Conservation (phyloP, 2,797 vertebrate species). For the Fistularia tabacaria region DNA sequence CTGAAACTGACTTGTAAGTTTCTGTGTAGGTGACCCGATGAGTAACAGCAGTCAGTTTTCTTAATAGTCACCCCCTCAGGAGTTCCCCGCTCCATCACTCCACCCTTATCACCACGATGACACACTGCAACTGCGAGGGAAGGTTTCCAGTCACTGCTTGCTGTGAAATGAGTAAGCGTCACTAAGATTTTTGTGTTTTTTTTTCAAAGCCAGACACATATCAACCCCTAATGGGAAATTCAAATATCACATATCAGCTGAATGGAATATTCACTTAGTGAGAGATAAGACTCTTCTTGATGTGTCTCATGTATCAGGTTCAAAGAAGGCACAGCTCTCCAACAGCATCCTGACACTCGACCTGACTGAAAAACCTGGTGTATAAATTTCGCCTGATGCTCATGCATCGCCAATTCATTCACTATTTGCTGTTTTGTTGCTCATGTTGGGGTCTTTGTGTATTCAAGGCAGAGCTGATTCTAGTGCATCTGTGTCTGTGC, state of each 20-base stretch:
- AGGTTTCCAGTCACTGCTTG: slow-evolving; percentile 47
- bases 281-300: slow-evolving; percentile 62
- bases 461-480: slow-evolving; percentile 60
- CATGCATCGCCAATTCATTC: slow-evolving; percentile 29
- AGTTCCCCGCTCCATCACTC: slow-evolving; percentile 44
- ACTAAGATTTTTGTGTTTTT: slow-evolving; percentile 8
- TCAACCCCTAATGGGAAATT: slow-evolving; percentile 67
- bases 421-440: slow-evolving; percentile 38
- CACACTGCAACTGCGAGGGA: slow-evolving; percentile 48
- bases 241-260: slow-evolving; percentile 71
- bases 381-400: slow-evolving; percentile 48
- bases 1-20: slow-evolving; percentile 28
- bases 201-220: slow-evolving; percentile 44
- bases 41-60: slow-evolving; percentile 52
- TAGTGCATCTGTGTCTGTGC: slow-evolving; percentile 61
- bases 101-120: slow-evolving; percentile 61
- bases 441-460: slow-evolving; percentile 50
- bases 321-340: slow-evolving; percentile 42
- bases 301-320: slow-evolving; percentile 61
- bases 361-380: slow-evolving; percentile 42
- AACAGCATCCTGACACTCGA: slow-evolving; percentile 43
- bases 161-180: slow-evolving; percentile 56
- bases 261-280: slow-evolving; percentile 70
- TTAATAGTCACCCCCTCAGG: slow-evolving; percentile 23
- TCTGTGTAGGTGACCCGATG: slow-evolving; percentile 62